These are phyloP conservation scores for Tachystola acroxantha DNA, from an alignment of 2,888 invertebrate genomes.

Conservation along the genomic window DNA sequence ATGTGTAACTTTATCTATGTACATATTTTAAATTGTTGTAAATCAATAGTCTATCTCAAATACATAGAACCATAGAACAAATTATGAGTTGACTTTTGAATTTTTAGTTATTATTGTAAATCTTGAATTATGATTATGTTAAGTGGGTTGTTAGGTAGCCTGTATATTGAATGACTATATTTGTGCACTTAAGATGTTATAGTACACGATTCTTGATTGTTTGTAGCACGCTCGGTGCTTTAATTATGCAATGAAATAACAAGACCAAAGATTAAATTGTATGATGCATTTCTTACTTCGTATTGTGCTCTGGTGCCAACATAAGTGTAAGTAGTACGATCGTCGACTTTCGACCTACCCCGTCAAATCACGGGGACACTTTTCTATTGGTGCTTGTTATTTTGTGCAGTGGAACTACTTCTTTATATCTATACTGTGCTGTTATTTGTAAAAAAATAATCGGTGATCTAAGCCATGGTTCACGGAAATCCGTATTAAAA, in stretches of 20 bases:
- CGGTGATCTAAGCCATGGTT: too few relatives aligned
- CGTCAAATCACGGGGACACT: neutral
- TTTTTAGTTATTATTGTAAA: conserved; percentile 16
- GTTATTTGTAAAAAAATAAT: too few relatives aligned
- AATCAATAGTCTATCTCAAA: conserved; percentile 68
- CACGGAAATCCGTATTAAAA: too few relatives aligned
- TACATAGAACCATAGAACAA: conserved; percentile 8
- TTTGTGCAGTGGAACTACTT: conserved; percentile 10
- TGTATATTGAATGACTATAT: conserved; percentile 1
- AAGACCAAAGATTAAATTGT: conserved; percentile 64
- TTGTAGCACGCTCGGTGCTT: conserved; percentile 25
- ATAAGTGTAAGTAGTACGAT: conserved; percentile 25
- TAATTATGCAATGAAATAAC: conserved; percentile 49
- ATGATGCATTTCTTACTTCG: conserved; percentile 33
- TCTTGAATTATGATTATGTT: conserved; percentile 6
- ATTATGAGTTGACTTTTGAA: conserved; percentile 19
- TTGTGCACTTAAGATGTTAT: conserved; percentile 10
- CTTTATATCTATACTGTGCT: too few relatives aligned
- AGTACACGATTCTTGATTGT: conserved; percentile 14
- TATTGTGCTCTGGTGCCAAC: conserved; percentile 55
- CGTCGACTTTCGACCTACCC: conserved; percentile 5
- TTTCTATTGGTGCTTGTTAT: conserved; percentile 20
- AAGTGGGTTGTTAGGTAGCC: conserved; percentile 13
- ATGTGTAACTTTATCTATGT: conserved; percentile 60
- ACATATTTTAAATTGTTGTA: conserved; percentile 70